Evolutionary conservation across 2,888 invertebrate genomes (phyloP).

Genomic region (Standfussiana lucernea): DNA sequence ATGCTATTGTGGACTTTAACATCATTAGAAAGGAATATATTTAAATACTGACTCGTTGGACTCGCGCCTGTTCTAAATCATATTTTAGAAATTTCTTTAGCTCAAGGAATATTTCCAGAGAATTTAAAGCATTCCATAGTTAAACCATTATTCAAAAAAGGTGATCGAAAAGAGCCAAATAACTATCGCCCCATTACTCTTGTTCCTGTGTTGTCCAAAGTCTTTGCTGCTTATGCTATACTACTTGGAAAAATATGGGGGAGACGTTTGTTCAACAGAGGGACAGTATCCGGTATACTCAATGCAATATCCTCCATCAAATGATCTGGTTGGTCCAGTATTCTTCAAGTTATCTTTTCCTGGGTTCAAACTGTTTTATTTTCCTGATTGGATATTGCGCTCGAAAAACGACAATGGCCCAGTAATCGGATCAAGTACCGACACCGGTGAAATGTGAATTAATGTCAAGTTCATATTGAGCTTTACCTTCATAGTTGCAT

Average conservation of each 20-base stretch:
- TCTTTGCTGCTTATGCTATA: no score
- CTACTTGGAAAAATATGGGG: no score
- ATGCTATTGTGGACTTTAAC: conserved; percentile 1
- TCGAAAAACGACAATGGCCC: background rate
- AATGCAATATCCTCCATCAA: background rate
- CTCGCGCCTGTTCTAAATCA: no score
- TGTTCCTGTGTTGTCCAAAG: no score
- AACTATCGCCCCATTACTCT: no score
- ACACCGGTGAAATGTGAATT: background rate
- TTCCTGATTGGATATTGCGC: background rate
- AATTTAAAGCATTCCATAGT: no score
- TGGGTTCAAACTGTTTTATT: background rate
- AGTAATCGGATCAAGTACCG: background rate
- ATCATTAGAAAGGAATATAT: background rate
- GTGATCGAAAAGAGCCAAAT: no score
- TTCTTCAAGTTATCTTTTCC: background rate
- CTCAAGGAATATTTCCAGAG: no score
- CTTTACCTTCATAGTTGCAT: background rate
- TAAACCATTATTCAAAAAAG: no score
- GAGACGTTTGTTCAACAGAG: no score
- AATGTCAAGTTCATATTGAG: background rate
- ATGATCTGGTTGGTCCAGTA: conserved; percentile 4
- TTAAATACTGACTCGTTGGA: no score
- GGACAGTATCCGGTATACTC: background rate
- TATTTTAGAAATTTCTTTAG: no score